Percentiles rank a stretch among this genome's conserved stretches.
phyloP scores from a whole-genome alignment of 2,888 invertebrate genomes.

The Drosophila neotestacea region DNA sequence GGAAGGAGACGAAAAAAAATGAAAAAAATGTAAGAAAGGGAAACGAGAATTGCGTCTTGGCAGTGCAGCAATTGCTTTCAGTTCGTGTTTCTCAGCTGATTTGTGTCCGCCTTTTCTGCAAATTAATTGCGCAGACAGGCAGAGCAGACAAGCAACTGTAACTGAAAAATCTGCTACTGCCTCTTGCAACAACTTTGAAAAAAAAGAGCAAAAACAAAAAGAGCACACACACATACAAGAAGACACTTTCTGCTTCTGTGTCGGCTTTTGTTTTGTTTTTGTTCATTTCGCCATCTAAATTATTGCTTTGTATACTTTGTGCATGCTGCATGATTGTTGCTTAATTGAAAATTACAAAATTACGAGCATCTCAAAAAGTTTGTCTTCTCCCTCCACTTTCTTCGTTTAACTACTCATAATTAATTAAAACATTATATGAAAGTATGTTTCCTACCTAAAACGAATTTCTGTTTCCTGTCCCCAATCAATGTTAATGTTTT shows the following conservation, averaged over 20 bases:
- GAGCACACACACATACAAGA: neutral
- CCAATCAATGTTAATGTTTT: neutral
- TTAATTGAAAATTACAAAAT: slow-evolving; percentile 79
- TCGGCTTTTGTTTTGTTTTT: neutral
- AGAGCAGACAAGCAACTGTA: slow-evolving; percentile 51
- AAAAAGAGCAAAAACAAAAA: neutral
- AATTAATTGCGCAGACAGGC: slow-evolving; percentile 76
- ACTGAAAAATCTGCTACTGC: slow-evolving; percentile 22
- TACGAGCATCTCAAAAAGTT: slow-evolving; percentile 16
- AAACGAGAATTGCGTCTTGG: slow-evolving; percentile 23
- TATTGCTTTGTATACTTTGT: slow-evolving; percentile 45
- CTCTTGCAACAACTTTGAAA: slow-evolving; percentile 23
- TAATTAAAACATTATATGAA: slow-evolving; percentile 17
- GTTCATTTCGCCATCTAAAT: slow-evolving; percentile 47
- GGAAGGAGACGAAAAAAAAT: slow-evolving; percentile 26
- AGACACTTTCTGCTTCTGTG: slow-evolving; percentile 3
- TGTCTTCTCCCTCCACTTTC: neutral
- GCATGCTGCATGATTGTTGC: slow-evolving; percentile 64
- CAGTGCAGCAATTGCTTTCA: slow-evolving; percentile 55
- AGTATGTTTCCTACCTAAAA: neutral
- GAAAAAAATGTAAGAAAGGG: neutral
- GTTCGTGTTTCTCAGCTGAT: slow-evolving; percentile 63
- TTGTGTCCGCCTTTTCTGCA: slow-evolving; percentile 72
- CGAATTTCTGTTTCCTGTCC: neutral
- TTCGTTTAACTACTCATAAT: slow-evolving; percentile 2